Percentiles rank a stretch among this genome's conserved stretches.
These are phyloP conservation scores for Drosophila littoralis DNA, from an alignment of 1,140 invertebrate species.

Conservation along the genomic window DNA sequence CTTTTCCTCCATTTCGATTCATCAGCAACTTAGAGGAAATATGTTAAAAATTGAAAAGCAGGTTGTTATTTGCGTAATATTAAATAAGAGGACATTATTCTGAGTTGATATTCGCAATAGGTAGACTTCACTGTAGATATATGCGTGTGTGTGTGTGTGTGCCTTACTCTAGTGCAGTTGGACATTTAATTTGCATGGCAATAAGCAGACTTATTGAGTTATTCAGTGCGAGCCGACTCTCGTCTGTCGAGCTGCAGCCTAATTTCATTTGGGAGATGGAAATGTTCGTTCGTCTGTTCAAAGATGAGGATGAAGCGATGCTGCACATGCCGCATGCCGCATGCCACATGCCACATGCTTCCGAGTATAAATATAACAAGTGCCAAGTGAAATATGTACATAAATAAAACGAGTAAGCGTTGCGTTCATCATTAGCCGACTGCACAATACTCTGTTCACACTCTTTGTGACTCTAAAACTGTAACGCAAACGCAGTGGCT, in stretches of 20 bases:
- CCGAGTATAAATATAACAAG: constrained; percentile 78
- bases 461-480: background rate
- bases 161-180: constrained; percentile 10
- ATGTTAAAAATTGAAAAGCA: too few relatives aligned
- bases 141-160: background rate
- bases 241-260: constrained; percentile 34
- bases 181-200: constrained; percentile 48
- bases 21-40: too few relatives aligned
- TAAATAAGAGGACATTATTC: too few relatives aligned
- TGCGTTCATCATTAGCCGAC: background rate
- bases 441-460: background rate
- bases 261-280: constrained; percentile 42
- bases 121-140: background rate
- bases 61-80: too few relatives aligned
- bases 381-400: constrained; percentile 80
- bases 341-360: constrained; percentile 42
- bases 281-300: constrained; percentile 11
- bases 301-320: constrained; percentile 66
- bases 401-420: constrained; percentile 58
- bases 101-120: background rate
- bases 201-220: constrained; percentile 48
- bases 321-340: constrained; percentile 30
- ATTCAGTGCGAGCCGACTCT: constrained; percentile 29
- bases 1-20: too few relatives aligned
- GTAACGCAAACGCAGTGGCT: background rate